phyloP scores from a whole-genome alignment of 2,797 vertebrate genomes.

The Chromobotia macracanthus region DNA sequence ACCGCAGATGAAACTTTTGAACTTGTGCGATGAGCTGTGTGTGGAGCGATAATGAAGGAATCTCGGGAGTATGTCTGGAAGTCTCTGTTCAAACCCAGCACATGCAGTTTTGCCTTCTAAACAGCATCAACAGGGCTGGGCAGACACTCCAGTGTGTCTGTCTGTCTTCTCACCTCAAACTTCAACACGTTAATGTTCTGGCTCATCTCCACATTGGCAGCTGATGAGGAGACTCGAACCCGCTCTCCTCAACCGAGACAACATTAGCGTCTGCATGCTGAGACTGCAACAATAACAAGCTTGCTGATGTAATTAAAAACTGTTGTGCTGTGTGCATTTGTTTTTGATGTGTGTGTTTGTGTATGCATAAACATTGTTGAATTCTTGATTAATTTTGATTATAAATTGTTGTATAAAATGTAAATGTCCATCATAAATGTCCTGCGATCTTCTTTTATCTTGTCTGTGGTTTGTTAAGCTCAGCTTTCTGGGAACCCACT shows the following conservation, averaged over 20 bases:
- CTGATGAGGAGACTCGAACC: not conserved
- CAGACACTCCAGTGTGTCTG: slow-evolving; percentile 1
- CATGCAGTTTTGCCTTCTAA: slow-evolving; percentile 25
- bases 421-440: no score
- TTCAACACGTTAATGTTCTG: slow-evolving; percentile 19
- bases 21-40: not conserved
- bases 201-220: not conserved
- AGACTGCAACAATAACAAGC: not conserved
- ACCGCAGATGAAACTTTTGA: slow-evolving; percentile 9
- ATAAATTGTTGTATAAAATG: no score
- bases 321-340: no score
- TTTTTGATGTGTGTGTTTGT: no score
- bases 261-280: not conserved
- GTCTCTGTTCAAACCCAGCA: slow-evolving; percentile 20
- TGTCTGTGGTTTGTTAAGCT: not conserved
- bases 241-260: not conserved
- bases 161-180: slow-evolving; percentile 10
- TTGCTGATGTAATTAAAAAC: no score
- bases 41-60: not conserved
- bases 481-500: not conserved
- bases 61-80: slow-evolving; percentile 4
- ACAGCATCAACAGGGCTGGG: not conserved
- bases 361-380: no score
- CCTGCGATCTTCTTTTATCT: no score
- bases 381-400: no score